Evolutionary conservation across 2,888 invertebrate genomes (phyloP).

Genomic region (Mellilla xanthometata): DNA sequence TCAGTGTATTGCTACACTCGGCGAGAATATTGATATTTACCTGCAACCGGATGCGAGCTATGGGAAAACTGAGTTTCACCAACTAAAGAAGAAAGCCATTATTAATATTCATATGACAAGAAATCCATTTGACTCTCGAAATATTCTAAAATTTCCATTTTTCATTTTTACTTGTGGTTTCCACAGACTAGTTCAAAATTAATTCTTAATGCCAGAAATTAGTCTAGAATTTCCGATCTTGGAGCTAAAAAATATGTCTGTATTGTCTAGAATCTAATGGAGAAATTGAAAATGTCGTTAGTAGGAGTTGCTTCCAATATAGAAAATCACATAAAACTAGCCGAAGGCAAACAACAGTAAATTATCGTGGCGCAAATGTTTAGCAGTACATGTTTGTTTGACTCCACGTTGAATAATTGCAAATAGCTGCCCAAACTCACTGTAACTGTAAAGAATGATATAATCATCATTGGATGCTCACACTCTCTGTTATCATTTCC

Average conservation of each 20-base stretch:
- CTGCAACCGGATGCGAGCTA: constrained; percentile 5
- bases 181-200: too few species aligned
- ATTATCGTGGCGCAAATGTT: constrained; percentile 21
- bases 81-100: too few species aligned
- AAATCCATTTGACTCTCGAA: too few species aligned
- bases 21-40: constrained; percentile 3
- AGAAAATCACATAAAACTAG: constrained; percentile 23
- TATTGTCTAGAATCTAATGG: too few species aligned
- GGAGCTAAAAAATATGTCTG: not conserved
- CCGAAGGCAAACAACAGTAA: constrained; percentile 22
- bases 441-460: constrained; percentile 1
- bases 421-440: constrained; percentile 6
- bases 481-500: constrained; percentile 7
- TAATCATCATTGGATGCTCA: constrained; percentile 2
- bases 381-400: constrained; percentile 20
- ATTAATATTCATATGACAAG: too few species aligned
- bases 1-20: constrained; percentile 8
- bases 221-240: too few species aligned
- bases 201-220: too few species aligned
- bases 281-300: not conserved
- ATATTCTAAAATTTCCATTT: too few species aligned
- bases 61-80: not conserved
- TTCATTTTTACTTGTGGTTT: too few species aligned
- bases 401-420: constrained; percentile 17
- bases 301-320: constrained; percentile 3